Conservation (phyloP, 2,113 vertebrate genomes). For the Tamias sibiricus region DNA sequence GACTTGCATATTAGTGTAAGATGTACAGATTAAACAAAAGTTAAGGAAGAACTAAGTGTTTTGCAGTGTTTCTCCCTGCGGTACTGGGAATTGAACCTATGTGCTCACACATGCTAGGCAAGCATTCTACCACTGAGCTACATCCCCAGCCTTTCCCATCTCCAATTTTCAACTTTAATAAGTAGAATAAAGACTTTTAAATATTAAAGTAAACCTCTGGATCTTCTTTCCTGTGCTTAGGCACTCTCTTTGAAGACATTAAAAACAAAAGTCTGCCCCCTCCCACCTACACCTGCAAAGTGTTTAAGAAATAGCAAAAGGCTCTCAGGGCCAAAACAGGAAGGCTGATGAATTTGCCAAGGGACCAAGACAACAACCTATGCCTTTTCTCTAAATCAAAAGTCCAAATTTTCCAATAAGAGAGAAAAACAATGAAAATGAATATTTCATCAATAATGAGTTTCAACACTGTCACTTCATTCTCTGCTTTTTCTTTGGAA, state of each 20-base stretch:
- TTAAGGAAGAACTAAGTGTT: neutral
- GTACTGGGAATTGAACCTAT: too few relatives aligned
- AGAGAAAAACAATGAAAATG: neutral
- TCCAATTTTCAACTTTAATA: neutral
- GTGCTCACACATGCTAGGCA: too few relatives aligned
- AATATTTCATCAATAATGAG: neutral
- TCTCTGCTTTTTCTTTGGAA: neutral
- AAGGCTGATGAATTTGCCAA: neutral
- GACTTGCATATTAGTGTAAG: neutral
- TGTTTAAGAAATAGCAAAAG: neutral
- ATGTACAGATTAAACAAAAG: neutral
- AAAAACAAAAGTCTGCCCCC: neutral
- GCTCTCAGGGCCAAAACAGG: neutral
- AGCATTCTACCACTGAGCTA: too few relatives aligned
- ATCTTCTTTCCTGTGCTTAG: neutral
- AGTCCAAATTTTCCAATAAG: neutral
- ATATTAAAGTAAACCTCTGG: neutral
- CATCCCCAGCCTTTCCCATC: too few relatives aligned
- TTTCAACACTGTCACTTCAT: neutral
- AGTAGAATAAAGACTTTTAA: neutral
- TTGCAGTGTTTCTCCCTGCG: too few relatives aligned
- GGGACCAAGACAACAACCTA: neutral
- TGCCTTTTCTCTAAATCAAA: neutral
- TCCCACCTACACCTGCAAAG: accelerated
- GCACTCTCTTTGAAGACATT: neutral